Evolutionary conservation across 2,797 vertebrate species (phyloP).

Genomic region (Octomys mimax): DNA sequence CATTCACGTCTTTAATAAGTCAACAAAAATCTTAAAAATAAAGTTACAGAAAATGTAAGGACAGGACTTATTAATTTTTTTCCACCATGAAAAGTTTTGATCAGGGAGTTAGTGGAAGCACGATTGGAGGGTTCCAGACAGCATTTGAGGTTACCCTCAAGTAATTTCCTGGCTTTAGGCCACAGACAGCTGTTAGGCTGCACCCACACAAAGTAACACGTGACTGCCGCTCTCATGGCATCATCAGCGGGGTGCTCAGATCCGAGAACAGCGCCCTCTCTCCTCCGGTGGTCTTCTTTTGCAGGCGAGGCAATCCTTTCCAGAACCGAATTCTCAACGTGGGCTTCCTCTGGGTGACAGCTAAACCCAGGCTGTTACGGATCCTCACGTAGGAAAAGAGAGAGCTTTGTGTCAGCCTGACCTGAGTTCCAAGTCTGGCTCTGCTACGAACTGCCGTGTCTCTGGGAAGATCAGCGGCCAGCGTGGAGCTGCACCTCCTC

Average conservation of each 20-base stretch:
- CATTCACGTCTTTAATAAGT: background rate
- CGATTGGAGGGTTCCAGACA: background rate
- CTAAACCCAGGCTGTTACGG: background rate
- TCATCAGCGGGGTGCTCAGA: background rate
- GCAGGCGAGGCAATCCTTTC: background rate
- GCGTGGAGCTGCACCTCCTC: background rate
- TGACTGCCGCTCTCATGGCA: background rate
- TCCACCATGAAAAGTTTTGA: background rate
- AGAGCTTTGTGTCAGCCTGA: background rate
- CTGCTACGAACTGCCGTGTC: background rate
- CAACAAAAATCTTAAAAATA: background rate
- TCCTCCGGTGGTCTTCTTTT: background rate
- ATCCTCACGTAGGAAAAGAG: background rate
- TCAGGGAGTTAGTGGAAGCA: conserved; percentile 31
- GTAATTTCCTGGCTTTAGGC: conserved; percentile 24
- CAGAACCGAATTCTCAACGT: background rate
- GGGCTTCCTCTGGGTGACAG: background rate
- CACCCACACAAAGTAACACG: background rate
- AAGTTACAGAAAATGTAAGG: background rate
- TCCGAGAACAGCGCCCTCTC: background rate
- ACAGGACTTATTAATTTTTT: background rate
- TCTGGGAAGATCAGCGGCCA: background rate
- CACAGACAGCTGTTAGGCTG: background rate
- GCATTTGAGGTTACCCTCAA: conserved; percentile 27
- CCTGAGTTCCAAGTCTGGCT: background rate